Evolutionary conservation across 2,797 vertebrate genomes (phyloP).

Genomic region (Catostomus latipinnis): DNA sequence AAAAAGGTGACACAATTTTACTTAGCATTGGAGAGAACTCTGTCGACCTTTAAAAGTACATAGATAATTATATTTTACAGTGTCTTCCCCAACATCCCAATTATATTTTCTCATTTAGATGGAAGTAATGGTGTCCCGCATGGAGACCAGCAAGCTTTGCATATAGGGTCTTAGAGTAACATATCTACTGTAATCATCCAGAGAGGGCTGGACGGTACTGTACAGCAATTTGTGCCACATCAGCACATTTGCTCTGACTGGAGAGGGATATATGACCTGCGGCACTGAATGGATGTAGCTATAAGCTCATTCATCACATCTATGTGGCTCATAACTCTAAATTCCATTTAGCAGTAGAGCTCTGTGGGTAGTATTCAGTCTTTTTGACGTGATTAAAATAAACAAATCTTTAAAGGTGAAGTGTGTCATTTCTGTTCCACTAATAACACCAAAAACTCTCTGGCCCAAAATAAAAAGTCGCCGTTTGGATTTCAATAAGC

Average conservation of each 20-base stretch:
- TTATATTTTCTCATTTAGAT: too few relatives aligned
- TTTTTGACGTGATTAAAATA: neutral
- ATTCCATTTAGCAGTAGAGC: constrained; percentile 25
- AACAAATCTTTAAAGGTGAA: neutral
- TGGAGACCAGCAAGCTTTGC: neutral
- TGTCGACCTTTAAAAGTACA: too few relatives aligned
- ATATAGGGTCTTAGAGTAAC: neutral
- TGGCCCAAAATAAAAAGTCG: too few relatives aligned
- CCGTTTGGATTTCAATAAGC: too few relatives aligned
- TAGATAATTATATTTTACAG: too few relatives aligned
- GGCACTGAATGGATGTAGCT: constrained; percentile 12
- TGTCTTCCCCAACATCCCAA: too few relatives aligned
- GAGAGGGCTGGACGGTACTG: neutral
- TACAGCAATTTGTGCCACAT: constrained; percentile 38
- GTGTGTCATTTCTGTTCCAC: too few relatives aligned
- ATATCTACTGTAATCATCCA: neutral
- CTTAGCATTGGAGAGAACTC: too few relatives aligned
- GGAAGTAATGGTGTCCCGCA: neutral
- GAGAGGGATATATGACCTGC: constrained; percentile 40
- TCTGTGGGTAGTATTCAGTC: constrained; percentile 5
- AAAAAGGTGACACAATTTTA: too few relatives aligned
- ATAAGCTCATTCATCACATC: constrained; percentile 5
- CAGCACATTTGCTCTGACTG: constrained; percentile 25
- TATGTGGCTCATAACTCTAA: constrained; percentile 16
- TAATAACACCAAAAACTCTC: too few relatives aligned